These are phyloP conservation scores for Diadegma fenestrale DNA, from an alignment of 2,888 invertebrate species.

Conservation along the genomic window DNA sequence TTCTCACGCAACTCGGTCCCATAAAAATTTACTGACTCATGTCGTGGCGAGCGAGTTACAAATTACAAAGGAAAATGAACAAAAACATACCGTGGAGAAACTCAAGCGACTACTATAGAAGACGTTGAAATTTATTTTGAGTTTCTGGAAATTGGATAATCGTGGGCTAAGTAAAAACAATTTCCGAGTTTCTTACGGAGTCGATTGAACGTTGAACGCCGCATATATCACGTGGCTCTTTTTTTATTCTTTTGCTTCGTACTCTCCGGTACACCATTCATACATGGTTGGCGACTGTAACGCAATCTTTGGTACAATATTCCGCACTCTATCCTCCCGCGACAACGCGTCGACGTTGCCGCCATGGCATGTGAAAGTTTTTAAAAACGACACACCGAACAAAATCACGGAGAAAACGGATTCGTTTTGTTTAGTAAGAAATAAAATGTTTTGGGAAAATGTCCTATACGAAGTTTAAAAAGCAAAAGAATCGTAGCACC, in stretches of 20 bases:
- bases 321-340: slow-evolving; percentile 44
- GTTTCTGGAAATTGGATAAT: neutral
- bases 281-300: slow-evolving; percentile 35
- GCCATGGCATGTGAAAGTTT: slow-evolving; percentile 27
- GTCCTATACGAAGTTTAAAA: no score
- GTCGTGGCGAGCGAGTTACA: neutral
- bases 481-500: no score
- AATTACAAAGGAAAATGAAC: neutral
- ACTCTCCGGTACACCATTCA: slow-evolving; percentile 12
- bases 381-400: slow-evolving; percentile 25
- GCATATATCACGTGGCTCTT: neutral
- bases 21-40: neutral
- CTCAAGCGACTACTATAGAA: neutral
- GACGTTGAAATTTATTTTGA: neutral
- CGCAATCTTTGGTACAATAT: slow-evolving; percentile 50
- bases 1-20: neutral
- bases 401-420: no score
- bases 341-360: slow-evolving; percentile 57
- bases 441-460: no score
- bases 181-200: no score
- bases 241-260: slow-evolving; percentile 32
- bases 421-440: no score
- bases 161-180: neutral
- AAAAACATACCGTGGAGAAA: neutral
- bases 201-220: slow-evolving; percentile 10